Base-by-base conservation (phyloP, 2,113 vertebrate genomes). In the Pao palembangensis region DNA sequence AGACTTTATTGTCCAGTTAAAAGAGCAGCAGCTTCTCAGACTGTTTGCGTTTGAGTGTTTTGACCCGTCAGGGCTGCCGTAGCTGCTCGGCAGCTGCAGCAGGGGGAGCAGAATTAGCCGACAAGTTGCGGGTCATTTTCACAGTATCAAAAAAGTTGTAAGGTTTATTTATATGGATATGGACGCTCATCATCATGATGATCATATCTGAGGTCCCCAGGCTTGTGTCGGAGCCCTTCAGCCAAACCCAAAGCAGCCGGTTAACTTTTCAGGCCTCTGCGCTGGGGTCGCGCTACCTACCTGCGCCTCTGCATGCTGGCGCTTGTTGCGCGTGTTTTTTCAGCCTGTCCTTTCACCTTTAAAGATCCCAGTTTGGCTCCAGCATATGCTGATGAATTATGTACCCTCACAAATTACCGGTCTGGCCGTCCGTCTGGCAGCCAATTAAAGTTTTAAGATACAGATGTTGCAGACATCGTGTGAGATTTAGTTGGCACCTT, bases 391-490 rank as follows among this genome's bases (percentile, higher is more conserved):
- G 13, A 86, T 90, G 57, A 91, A 89, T 89, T 78, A 90, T 89
- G 77, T 74, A 88, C 62, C 31, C 55, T 63, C 78, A 77, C 81
- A 87, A 83, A 90, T 82, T 71, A 81, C 71, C 71, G 80, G 78
- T 79, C 82, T 80, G 80, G 49, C 58, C 69, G 69, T 46, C 66
- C 64, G 60, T 81, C 84, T 84, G 82, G 56, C 55, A 51, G 53
- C 60, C 66, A 78, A 89, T 90, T 82, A 87, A 89, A 85, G 59
- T 81, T 88, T 88, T 61, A 91, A 76, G 69, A 78, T 83, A 76
- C 84, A 87, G 81, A 88, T 83, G 84, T 83, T 84, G 76, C 50
- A 54, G 67, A 72, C 57, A 38, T 85, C 79, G 67, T 69, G 48
- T 48, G 3, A 61, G 71, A 67, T 71, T 82, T 70, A 64, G 52